Evolutionary conservation across 2,113 vertebrate species (phyloP).

Genomic region (Thalassoma bifasciatum): DNA sequence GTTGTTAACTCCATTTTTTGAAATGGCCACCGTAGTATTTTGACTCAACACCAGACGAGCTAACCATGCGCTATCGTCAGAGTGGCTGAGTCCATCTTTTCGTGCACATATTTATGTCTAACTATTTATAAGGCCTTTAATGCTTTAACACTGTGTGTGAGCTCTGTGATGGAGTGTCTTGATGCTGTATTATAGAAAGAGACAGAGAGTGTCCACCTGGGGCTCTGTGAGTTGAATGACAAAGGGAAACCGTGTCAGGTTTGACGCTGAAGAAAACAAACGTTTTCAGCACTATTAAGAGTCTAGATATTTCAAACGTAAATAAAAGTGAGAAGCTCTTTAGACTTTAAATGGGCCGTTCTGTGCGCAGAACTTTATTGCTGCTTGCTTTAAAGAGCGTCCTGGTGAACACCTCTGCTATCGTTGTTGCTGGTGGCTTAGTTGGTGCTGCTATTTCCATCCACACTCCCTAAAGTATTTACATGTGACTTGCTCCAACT

Average conservation of each 20-base stretch:
- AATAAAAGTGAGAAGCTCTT: neutral
- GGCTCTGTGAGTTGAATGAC: neutral
- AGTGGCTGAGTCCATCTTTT: constrained; percentile 39
- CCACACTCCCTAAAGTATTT: constrained; percentile 63
- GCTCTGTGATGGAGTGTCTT: constrained; percentile 41
- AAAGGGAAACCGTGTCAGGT: neutral
- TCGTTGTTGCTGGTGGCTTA: constrained; percentile 45
- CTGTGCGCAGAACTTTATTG: neutral
- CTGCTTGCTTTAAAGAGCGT: constrained; percentile 12
- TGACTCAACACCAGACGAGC: constrained; percentile 28
- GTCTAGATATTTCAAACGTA: neutral
- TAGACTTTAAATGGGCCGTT: neutral
- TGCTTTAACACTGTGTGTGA: constrained; percentile 72
- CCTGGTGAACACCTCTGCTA: constrained; percentile 30
- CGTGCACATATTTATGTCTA: constrained; percentile 74
- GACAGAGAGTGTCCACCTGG: constrained; percentile 26
- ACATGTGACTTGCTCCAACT: constrained; percentile 29
- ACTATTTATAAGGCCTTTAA: constrained; percentile 76
- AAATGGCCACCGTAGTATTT: constrained; percentile 56
- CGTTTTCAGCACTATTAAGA: neutral
- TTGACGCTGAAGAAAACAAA: neutral
- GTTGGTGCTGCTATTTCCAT: constrained; percentile 65
- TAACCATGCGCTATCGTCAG: constrained; percentile 43
- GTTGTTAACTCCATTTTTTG: neutral
- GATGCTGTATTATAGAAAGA: constrained; percentile 73